Base-by-base conservation (phyloP, 2,797 vertebrate genomes). In the Peromyscus melanophrys region DNA sequence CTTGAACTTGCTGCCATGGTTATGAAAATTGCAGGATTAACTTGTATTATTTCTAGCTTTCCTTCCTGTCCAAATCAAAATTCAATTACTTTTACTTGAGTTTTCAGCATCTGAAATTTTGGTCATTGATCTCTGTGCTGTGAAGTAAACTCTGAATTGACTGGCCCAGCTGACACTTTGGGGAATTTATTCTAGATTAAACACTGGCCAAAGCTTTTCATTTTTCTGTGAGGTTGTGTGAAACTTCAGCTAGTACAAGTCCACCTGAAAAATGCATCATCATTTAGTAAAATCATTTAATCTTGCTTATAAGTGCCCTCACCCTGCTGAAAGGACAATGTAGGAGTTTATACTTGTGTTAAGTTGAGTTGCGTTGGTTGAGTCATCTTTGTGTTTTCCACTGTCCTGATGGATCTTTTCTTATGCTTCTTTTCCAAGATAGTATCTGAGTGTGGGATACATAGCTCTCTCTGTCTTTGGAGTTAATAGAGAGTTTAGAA, bases 11-110 rank as follows among this genome's bases (percentile, higher is more conserved):
- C 77, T 90, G 34, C 40, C 90, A 0, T n/a, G 84, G 88, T 82
- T 96, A 94, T 82, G 96, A 95, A 95, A 95, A 71, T 92, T 90
- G 46, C 13, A 93, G 14, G 61, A 84, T 93, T 82, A 77, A n/a
- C 1, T 82, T 69, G 37, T 23, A 67, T 88, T 95, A 82, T 85
- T 97, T 96, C 95, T 93, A 73, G 46, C 91, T 16, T 86, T 69
- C 21, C 3, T 94, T 93, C 8, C 71, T 29, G 84, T 52, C 10
- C 31, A 83, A 55, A 17, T 75, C 8, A 82, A 86, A 52, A 90
- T 94, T 92, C 52, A 80, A 8, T 89, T 93, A 94, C 46, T 78
- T 97, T 96, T 61, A 65, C 57, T 61, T 80, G 61, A 97, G 49
- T 73, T 90, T 49, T 21, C 6, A 55, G 34, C 34, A 29, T 40